These are phyloP conservation scores for Cochlearius cochlearius DNA, from an alignment of 2,113 vertebrate species.

Conservation along the genomic window DNA sequence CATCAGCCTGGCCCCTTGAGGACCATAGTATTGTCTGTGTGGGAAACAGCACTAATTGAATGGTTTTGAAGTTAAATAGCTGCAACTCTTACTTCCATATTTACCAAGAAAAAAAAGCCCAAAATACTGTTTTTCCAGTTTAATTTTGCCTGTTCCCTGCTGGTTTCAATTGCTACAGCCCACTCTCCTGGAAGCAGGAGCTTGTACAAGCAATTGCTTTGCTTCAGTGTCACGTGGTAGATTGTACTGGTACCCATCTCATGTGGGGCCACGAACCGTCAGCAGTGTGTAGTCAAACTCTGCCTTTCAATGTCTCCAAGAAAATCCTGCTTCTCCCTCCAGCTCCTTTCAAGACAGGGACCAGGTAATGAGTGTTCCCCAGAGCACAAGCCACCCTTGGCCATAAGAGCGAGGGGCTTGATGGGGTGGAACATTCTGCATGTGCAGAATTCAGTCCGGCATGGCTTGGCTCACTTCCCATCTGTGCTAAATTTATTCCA, in stretches of 20 bases:
- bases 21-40: background rate
- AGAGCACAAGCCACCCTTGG: background rate
- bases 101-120: background rate
- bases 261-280: rapidly evolving
- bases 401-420: rapidly evolving
- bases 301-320: background rate
- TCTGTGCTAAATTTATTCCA: background rate
- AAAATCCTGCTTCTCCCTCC: background rate
- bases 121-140: background rate
- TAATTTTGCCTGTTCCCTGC: background rate
- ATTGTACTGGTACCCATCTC: background rate
- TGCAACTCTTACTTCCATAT: background rate
- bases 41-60: background rate
- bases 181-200: background rate
- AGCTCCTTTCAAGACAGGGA: background rate
- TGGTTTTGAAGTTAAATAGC: background rate
- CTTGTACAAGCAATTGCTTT: background rate
- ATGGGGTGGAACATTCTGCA: background rate
- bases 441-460: background rate
- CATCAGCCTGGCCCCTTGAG: background rate
- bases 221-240: background rate
- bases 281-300: background rate
- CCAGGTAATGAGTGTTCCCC: background rate
- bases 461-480: background rate
- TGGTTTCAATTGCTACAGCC: background rate